These are phyloP conservation scores for Gobionotothen gibberifrons DNA, from an alignment of 2,797 vertebrate species.

Conservation along the genomic window DNA sequence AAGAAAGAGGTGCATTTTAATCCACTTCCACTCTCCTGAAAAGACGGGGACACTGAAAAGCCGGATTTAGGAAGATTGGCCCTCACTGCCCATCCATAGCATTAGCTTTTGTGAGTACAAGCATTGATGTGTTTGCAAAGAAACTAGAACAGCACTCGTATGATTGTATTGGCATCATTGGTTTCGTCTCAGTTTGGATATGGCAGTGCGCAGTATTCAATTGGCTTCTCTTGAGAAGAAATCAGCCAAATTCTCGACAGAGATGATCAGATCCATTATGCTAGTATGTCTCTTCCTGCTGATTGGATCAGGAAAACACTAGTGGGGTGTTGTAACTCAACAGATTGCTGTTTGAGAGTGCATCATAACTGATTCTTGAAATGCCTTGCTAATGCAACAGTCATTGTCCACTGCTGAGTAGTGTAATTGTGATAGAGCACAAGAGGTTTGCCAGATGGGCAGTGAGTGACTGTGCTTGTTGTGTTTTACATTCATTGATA, in stretches of 20 bases:
- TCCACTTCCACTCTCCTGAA: constrained; percentile 49
- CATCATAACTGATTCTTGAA: constrained; percentile 58
- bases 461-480: constrained; percentile 11
- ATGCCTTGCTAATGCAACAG: constrained; percentile 37
- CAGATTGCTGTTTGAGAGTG: constrained; percentile 29
- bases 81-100: constrained; percentile 14
- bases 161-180: constrained; percentile 60
- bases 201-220: constrained; percentile 49
- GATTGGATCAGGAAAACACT: constrained; percentile 47
- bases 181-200: constrained; percentile 54
- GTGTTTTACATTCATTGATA: constrained; percentile 20
- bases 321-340: constrained; percentile 52
- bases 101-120: constrained; percentile 38
- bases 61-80: constrained; percentile 46
- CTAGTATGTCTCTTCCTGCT: constrained; percentile 49
- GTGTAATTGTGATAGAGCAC: constrained; percentile 13
- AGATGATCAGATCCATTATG: constrained; percentile 53
- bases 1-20: constrained; percentile 46
- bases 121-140: constrained; percentile 33
- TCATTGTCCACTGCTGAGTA: constrained; percentile 38
- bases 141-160: constrained; percentile 28
- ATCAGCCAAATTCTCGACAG: constrained; percentile 38
- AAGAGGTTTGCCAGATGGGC: constrained; percentile 16
- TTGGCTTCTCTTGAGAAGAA: constrained; percentile 44
- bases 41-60: constrained; percentile 47